These are phyloP conservation scores for Miltochrista miniata DNA, from an alignment of 2,888 invertebrate genomes.

Conservation along the genomic window DNA sequence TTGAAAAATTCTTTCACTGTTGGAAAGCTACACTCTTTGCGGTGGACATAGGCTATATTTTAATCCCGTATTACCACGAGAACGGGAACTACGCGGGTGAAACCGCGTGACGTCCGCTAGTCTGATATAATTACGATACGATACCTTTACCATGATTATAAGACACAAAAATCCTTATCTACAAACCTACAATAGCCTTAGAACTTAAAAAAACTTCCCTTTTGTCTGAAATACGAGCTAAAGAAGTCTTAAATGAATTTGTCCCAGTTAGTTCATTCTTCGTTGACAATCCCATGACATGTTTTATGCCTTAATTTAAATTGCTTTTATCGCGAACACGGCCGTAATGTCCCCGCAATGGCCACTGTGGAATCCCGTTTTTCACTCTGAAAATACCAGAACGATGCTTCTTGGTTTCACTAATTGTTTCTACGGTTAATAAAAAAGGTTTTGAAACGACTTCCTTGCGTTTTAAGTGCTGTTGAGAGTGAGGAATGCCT, in stretches of 20 bases:
- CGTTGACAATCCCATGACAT: conserved; percentile 73
- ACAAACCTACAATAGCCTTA: conserved; percentile 6
- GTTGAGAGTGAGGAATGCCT: conserved; percentile 23
- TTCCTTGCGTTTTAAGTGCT: conserved; percentile 19
- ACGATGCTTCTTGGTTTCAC: conserved; percentile 50
- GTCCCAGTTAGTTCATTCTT: conserved; percentile 51
- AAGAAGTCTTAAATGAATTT: conserved; percentile 66
- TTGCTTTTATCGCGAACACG: conserved; percentile 66
- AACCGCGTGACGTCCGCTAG: no score
- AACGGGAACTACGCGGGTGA: no score
- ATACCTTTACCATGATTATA: no score
- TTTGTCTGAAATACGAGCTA: conserved; percentile 42
- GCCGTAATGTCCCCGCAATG: conserved; percentile 54
- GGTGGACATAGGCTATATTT: no score
- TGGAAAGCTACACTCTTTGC: no score
- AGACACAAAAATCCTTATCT: no score
- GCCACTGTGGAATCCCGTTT: conserved; percentile 52
- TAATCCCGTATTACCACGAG: no score
- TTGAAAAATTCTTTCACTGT: no score
- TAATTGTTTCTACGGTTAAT: conserved; percentile 56
- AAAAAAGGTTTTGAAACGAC: conserved; percentile 36
- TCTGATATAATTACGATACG: no score
- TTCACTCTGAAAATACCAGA: conserved; percentile 58
- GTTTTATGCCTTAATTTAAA: conserved; percentile 71
- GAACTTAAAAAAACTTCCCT: conserved; percentile 31